phyloP scores from a whole-genome alignment of 2,113 vertebrate species.

The Grus americana region DNA sequence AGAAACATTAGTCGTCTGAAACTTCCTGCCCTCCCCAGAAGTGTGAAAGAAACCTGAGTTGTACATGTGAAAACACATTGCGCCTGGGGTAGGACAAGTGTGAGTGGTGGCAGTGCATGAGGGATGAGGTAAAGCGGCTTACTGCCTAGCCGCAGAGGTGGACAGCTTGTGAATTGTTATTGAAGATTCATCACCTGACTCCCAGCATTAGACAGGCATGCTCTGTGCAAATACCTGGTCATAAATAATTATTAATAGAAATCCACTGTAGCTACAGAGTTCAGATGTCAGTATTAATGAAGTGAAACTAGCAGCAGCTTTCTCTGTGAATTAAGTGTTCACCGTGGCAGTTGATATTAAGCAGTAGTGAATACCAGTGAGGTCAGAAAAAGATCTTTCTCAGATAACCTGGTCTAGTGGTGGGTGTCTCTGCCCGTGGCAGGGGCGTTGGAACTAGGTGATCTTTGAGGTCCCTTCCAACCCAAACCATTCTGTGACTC shows the following conservation, averaged over 20 bases:
- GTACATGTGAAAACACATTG: neutral
- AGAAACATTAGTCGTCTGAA: neutral
- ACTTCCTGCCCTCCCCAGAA: neutral
- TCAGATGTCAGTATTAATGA: slow-evolving; percentile 37
- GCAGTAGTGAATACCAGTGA: neutral
- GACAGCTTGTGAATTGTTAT: neutral
- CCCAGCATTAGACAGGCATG: neutral
- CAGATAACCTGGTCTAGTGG: neutral
- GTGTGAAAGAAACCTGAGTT: neutral
- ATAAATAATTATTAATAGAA: slow-evolving; percentile 40
- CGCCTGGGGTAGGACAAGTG: neutral
- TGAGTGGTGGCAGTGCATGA: neutral
- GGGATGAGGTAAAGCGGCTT: neutral
- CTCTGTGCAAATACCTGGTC: neutral
- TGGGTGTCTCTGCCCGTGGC: too few relatives aligned
- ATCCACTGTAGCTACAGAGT: neutral
- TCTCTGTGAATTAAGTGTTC: slow-evolving; percentile 9
- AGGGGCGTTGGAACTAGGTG: too few relatives aligned
- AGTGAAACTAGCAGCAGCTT: slow-evolving; percentile 29
- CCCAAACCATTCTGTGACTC: neutral
- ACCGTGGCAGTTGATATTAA: slow-evolving; percentile 13
- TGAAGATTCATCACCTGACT: neutral
- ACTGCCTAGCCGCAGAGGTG: neutral
- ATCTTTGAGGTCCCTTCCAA: too few relatives aligned
- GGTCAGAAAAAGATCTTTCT: neutral